phyloP scores from a whole-genome alignment of 2,797 vertebrate species.

The Trichosurus vulpecula region DNA sequence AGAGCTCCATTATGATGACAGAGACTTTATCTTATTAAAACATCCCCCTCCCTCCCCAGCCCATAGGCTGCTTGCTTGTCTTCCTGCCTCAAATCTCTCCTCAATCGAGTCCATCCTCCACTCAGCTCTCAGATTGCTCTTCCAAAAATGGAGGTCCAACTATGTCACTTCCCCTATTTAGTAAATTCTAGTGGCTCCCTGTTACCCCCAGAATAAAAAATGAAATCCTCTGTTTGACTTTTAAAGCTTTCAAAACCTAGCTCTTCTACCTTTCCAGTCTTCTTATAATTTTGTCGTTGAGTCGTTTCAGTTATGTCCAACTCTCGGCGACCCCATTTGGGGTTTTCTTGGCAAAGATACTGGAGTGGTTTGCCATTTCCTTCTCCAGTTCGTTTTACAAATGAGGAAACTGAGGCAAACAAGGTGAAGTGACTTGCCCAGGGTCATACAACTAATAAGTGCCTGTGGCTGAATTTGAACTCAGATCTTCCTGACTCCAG shows the following conservation, averaged over 20 bases:
- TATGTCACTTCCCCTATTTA: neutral
- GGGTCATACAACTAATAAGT: neutral
- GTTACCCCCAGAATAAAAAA: neutral
- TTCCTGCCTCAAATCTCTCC: neutral
- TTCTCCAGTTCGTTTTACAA: neutral
- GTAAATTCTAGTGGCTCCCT: neutral
- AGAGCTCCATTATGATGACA: neutral
- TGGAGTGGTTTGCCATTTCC: neutral
- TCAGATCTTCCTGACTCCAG: neutral
- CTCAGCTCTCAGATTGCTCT: neutral
- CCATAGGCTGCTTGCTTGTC: neutral
- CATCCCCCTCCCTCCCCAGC: neutral
- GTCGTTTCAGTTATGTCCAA: neutral
- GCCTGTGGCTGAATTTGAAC: neutral
- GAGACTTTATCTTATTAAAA: neutral
- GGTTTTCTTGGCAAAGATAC: neutral
- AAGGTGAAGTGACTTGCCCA: neutral
- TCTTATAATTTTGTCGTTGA: neutral
- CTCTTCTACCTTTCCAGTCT: neutral
- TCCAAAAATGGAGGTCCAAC: neutral
- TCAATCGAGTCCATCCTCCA: neutral
- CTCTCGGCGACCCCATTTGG: neutral
- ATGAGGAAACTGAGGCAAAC: neutral
- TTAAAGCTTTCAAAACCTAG: neutral
- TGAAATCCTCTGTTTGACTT: neutral